Conservation (phyloP, 2,888 invertebrate genomes). For the Melipona beecheii region DNA sequence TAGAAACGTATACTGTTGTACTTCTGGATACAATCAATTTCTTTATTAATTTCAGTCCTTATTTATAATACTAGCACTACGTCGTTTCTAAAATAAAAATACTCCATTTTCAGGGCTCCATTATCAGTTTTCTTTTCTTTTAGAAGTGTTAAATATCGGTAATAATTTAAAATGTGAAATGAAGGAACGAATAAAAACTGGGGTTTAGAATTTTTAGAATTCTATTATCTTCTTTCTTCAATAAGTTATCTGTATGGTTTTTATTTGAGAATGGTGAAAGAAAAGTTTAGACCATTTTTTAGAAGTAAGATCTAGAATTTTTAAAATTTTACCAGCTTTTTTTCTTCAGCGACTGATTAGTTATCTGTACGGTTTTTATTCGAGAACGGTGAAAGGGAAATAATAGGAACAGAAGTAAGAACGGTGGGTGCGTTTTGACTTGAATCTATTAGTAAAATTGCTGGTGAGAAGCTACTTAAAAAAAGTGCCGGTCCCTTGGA, state of each 20-base stretch:
- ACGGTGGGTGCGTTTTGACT: background rate
- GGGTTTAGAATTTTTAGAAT: background rate
- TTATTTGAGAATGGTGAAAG: background rate
- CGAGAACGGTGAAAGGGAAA: background rate
- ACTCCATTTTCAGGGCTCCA: too few relatives aligned
- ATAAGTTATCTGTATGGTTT: background rate
- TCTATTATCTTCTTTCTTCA: background rate
- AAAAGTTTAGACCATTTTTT: too few relatives aligned
- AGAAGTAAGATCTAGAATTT: background rate
- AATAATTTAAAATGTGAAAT: too few relatives aligned
- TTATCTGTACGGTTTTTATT: background rate
- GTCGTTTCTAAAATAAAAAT: too few relatives aligned
- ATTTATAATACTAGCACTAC: too few relatives aligned
- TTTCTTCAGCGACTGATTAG: background rate
- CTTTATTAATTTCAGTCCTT: background rate
- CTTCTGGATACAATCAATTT: background rate
- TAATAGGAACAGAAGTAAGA: too few relatives aligned
- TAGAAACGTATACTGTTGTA: background rate
- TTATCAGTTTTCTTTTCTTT: too few relatives aligned
- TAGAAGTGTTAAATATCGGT: too few relatives aligned
- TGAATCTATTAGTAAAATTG: slow-evolving; percentile 34
- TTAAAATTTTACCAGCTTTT: background rate
- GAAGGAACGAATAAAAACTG: too few relatives aligned
- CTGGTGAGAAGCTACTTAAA: background rate
- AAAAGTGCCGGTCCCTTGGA: background rate